A percentile compares a stretch with the other conserved stretches of the same genome.
These are phyloP conservation scores for Netelia virgata DNA, from an alignment of 2,888 invertebrate genomes.

Conservation along the genomic window DNA sequence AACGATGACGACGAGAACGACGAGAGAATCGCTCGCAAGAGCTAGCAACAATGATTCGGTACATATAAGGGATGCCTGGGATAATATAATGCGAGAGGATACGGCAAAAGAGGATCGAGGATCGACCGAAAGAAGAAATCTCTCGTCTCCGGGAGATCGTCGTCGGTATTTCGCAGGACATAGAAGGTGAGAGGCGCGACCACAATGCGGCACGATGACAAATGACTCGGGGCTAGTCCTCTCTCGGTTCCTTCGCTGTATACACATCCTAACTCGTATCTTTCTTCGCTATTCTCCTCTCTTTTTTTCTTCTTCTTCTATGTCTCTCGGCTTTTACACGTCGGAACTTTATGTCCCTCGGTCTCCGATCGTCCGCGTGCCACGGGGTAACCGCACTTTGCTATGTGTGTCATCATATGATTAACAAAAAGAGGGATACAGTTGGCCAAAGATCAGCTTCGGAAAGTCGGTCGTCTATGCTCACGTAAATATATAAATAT, in stretches of 20 bases:
- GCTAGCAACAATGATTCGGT: constrained; percentile 80
- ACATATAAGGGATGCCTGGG: constrained; percentile 48
- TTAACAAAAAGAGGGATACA: constrained; percentile 48
- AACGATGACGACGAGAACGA: constrained; percentile 51
- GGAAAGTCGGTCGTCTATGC: constrained; percentile 72
- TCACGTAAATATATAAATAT: constrained; percentile 1
- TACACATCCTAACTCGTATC: constrained; percentile 31
- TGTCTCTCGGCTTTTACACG: constrained; percentile 1
- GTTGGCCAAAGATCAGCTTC: constrained; percentile 49
- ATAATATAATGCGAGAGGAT: constrained; percentile 58
- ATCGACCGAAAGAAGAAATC: constrained; percentile 24
- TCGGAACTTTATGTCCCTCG: constrained; percentile 49
- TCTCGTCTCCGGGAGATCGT: constrained; percentile 51
- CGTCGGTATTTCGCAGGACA: constrained; percentile 72
- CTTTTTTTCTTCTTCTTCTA: constrained; percentile 35
- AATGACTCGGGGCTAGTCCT: constrained; percentile 77
- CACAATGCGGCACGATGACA: constrained; percentile 83
- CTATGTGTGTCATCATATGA: constrained; percentile 16
- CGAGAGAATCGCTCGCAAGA: constrained; percentile 74
- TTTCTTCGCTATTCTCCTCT: constrained; percentile 33
- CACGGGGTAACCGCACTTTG: constrained; percentile 32
- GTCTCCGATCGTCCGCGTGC: constrained; percentile 43
- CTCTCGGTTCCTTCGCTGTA: constrained; percentile 53
- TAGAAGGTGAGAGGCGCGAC: constrained; percentile 81
- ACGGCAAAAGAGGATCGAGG: constrained; percentile 19